Evolutionary conservation across 1,140 invertebrate species (phyloP).

Genomic region (Phymorhynchus buccinoides): DNA sequence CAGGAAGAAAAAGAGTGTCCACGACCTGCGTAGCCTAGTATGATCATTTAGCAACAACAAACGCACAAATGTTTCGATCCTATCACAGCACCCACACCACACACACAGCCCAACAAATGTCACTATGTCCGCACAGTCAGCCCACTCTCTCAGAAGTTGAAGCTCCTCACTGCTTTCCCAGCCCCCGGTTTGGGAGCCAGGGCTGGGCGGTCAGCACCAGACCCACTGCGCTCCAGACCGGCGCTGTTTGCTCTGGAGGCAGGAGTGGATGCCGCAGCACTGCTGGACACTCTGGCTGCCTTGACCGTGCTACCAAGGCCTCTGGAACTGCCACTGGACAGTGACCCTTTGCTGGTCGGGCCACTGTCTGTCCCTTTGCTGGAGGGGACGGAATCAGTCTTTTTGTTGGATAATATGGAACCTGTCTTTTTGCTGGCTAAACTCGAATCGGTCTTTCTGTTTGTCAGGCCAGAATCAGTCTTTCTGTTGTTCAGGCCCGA

Average conservation of each 20-base stretch:
- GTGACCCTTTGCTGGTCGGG: neutral
- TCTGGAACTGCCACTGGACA: neutral
- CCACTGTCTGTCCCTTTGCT: neutral
- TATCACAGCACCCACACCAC: neutral
- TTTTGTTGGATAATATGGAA: too few relatives aligned
- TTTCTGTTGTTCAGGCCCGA: neutral
- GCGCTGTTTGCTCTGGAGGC: neutral
- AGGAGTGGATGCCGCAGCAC: neutral
- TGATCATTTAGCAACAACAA: too few relatives aligned
- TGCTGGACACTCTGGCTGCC: neutral
- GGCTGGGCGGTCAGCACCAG: constrained; percentile 8
- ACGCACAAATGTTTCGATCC: too few relatives aligned
- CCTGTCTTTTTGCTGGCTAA: too few relatives aligned
- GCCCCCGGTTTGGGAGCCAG: constrained; percentile 26
- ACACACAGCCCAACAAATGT: neutral
- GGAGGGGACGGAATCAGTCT: too few relatives aligned
- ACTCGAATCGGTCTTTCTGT: too few relatives aligned
- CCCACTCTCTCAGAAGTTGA: constrained; percentile 18
- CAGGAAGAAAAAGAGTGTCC: too few relatives aligned
- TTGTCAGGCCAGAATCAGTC: too few relatives aligned
- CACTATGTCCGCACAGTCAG: too few relatives aligned
- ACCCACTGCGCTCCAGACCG: neutral
- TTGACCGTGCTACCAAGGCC: neutral
- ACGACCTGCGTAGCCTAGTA: too few relatives aligned
- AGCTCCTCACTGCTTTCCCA: constrained; percentile 28